Conservation (phyloP, 2,113 vertebrate genomes). For the Eulemur rufifrons region DNA sequence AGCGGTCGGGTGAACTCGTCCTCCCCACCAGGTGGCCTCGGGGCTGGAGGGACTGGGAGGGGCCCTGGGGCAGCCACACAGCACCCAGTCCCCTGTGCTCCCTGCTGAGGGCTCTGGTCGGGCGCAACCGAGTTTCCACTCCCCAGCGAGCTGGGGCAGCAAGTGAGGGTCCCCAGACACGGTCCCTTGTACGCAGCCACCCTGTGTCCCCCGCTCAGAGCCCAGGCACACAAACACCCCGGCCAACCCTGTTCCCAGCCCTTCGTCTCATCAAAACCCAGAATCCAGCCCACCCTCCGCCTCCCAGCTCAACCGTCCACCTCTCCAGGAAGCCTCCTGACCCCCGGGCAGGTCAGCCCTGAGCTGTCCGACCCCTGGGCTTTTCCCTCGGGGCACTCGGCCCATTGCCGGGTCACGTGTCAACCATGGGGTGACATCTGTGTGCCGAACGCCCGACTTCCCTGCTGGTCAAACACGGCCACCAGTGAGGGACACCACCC, state of each 20-base stretch:
- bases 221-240: not conserved
- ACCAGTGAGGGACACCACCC: not conserved
- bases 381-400: not conserved
- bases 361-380: no score
- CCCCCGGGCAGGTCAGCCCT: not conserved
- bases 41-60: not conserved
- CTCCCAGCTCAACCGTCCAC: not conserved
- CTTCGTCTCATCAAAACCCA: not conserved
- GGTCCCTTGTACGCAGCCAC: not conserved
- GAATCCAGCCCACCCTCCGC: not conserved
- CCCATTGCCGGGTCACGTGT: not conserved
- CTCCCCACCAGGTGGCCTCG: not conserved
- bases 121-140: not conserved
- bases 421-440: no score
- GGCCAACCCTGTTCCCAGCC: no score
- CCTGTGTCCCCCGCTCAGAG: not conserved
- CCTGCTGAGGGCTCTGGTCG: not conserved
- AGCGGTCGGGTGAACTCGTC: no score
- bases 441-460: not conserved
- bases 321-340: not conserved
- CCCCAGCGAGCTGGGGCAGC: not conserved
- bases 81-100: rapidly evolving
- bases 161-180: not conserved
- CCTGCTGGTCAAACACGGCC: not conserved
- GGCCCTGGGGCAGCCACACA: rapidly evolving